Percentiles rank a stretch among this genome's conserved stretches.
Evolutionary conservation across 2,797 vertebrate genomes (phyloP).

Genomic region (Semotilus atromaculatus): DNA sequence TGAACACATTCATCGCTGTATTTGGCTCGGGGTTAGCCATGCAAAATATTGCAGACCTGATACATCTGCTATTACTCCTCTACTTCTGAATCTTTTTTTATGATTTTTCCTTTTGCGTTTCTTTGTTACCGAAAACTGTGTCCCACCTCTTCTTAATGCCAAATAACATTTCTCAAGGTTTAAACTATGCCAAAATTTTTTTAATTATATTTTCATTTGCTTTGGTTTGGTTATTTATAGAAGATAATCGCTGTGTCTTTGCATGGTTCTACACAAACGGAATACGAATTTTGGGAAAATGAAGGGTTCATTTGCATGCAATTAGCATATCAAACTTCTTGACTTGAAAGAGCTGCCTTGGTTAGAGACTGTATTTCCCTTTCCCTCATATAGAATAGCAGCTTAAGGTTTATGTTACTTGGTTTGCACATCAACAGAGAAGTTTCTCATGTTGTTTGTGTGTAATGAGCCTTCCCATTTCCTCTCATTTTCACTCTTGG

Average conservation of each 20-base stretch:
- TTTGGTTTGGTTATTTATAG: constrained; percentile 53
- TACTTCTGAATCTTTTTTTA: constrained; percentile 2
- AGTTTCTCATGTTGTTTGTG: constrained; percentile 6
- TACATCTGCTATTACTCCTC: constrained; percentile 6
- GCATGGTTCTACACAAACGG: constrained; percentile 53
- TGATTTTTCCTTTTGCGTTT: not conserved
- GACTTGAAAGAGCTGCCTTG: constrained; percentile 75
- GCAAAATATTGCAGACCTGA: constrained; percentile 20
- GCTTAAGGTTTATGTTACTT: constrained; percentile 8
- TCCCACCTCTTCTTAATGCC: not conserved
- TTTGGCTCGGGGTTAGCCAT: constrained; percentile 23
- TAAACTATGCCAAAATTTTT: not conserved
- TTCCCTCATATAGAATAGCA: not conserved
- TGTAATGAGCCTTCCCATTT: constrained; percentile 7
- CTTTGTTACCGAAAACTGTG: not conserved
- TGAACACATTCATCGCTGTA: constrained; percentile 22
- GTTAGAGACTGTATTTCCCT: constrained; percentile 67
- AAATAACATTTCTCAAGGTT: constrained; percentile 17
- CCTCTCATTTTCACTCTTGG: not conserved
- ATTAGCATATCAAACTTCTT: constrained; percentile 80
- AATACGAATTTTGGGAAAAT: constrained; percentile 62
- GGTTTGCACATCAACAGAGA: constrained; percentile 16
- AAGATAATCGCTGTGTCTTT: constrained; percentile 37
- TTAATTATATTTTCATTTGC: constrained; percentile 26
- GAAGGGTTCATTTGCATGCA: constrained; percentile 70